Evolutionary conservation across 1,140 invertebrate genomes (phyloP).

Genomic region (Drosophila novamexicana): DNA sequence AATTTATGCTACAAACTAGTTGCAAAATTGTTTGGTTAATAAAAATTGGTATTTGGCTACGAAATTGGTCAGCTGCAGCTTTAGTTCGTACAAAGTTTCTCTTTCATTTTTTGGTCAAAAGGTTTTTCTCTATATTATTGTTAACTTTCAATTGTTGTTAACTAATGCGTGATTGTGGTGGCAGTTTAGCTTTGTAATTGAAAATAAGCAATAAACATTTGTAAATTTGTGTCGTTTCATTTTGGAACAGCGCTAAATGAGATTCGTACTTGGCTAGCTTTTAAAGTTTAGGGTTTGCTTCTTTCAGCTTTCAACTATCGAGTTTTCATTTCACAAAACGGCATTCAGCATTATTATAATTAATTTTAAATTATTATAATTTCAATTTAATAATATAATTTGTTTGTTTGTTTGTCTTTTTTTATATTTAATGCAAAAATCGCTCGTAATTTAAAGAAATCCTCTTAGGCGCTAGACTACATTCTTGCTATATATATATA

Average conservation of each 20-base stretch:
- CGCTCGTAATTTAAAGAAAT: slow-evolving; percentile 52
- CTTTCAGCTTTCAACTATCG: not conserved
- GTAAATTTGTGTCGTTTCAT: slow-evolving; percentile 62
- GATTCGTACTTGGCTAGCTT: slow-evolving; percentile 60
- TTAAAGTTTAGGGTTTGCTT: slow-evolving; percentile 22
- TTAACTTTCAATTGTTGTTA: slow-evolving; percentile 24
- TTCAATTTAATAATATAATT: slow-evolving; percentile 23
- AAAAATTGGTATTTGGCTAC: slow-evolving; percentile 31
- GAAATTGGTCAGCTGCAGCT: slow-evolving; percentile 35
- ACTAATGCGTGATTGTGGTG: slow-evolving; percentile 32
- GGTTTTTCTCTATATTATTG: slow-evolving; percentile 7
- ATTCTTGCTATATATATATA: slow-evolving; percentile 30
- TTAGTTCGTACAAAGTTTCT: slow-evolving; percentile 24
- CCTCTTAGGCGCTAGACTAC: slow-evolving; percentile 48
- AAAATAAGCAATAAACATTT: slow-evolving; percentile 55
- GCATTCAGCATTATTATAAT: slow-evolving; percentile 34
- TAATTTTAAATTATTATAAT: slow-evolving; percentile 29
- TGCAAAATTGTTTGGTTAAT: slow-evolving; percentile 7
- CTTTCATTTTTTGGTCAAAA: slow-evolving; percentile 35
- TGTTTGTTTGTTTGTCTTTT: slow-evolving; percentile 14
- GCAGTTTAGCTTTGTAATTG: slow-evolving; percentile 65
- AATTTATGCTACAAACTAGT: slow-evolving; percentile 9
- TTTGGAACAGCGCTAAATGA: slow-evolving; percentile 57
- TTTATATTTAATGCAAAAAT: slow-evolving; percentile 53
- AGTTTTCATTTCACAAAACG: slow-evolving; percentile 29